Base-by-base conservation (phyloP, 1,140 invertebrate genomes). In the Apis florea region DNA sequence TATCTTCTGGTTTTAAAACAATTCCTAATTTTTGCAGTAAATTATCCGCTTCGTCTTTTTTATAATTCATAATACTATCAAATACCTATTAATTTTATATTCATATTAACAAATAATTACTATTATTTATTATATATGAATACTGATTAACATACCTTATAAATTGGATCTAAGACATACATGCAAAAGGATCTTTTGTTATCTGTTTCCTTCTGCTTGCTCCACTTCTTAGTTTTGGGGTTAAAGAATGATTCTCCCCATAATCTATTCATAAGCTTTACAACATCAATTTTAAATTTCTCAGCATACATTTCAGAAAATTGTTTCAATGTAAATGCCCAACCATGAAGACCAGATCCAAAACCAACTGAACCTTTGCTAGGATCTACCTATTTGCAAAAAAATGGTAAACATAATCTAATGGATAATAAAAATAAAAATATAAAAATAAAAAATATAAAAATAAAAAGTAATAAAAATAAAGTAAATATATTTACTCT, bases 161-260 rank as follows among this genome's bases (percentile, higher is more conserved):
- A 99, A 94, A 99, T 99, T 66, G 99, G 99, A 89, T 99, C 98
- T 94, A 99, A 94, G 87, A 99, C 98, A 93, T 99, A 99, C 96
- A 99, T 99, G 92, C 96, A 97, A 96, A 99, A 99, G 4, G 99
- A 99, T 89, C 99, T 96, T 92, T 98, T 98, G 95, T 98, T 98
- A 85, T 98, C 97, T 51, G 94, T 94, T 90, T 97, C 96, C 94
- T 97, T 98, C 90, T 96, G 96, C 93, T 98, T 99, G 40, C 96
- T 95, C 99, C 99, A 99, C 92, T 99, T 99, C 96, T 99, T 99
- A 81, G 98, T 98, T 91, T 97, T 97, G 68, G 97, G 94, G 88
- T 99, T 99, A 95, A 99, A 99, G 96, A 99, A 99, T 92, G 98
- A 99, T 94, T 99, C 99, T 92, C 99, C 99, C 97, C 97, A 99